These are phyloP conservation scores for Spheniscus mendiculus DNA, from an alignment of 2,113 vertebrate species.

Conservation along the genomic window DNA sequence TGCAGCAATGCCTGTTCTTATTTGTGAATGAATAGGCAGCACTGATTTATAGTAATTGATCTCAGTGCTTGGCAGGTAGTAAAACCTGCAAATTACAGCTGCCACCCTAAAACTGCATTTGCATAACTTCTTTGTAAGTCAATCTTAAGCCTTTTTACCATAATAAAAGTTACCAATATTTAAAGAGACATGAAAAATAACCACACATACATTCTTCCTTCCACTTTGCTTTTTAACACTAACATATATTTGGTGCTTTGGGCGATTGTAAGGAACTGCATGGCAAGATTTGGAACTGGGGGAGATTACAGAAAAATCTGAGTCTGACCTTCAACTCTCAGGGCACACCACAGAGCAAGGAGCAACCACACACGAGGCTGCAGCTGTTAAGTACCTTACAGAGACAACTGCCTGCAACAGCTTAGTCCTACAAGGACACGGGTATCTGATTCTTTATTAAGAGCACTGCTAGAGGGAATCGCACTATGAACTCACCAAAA, in stretches of 20 bases:
- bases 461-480: background rate
- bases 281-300: background rate
- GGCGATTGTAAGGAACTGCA: background rate
- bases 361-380: background rate
- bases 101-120: background rate
- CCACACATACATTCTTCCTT: background rate
- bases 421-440: background rate
- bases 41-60: background rate
- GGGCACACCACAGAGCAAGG: background rate
- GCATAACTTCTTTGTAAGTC: background rate
- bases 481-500: background rate
- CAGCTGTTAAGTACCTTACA: background rate
- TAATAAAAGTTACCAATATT: background rate
- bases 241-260: background rate
- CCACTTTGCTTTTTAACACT: background rate
- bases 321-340: background rate
- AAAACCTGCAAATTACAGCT: conserved; percentile 18
- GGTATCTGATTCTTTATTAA: background rate
- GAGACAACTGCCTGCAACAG: background rate
- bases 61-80: background rate
- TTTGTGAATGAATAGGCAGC: background rate
- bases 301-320: background rate
- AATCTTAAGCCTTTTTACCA: background rate
- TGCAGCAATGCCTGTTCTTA: background rate
- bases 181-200: background rate